Base-by-base conservation (phyloP, 2,888 invertebrate genomes). In the Molanna angustata region DNA sequence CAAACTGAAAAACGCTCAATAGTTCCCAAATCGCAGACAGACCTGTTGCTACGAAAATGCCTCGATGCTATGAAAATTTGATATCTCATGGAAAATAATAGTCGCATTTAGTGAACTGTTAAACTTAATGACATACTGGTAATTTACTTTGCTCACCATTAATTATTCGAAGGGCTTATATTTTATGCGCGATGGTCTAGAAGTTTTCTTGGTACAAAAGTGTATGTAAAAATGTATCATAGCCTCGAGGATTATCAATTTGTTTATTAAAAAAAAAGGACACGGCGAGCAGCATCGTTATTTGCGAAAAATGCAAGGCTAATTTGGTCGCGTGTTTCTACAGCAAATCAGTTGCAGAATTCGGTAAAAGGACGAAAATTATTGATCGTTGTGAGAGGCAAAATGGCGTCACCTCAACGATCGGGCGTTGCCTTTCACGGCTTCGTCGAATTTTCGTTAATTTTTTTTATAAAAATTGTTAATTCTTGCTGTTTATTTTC, bases 51-150 rank as follows among this genome's bases (percentile, higher is more conserved):
- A 73, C 71, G 69, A 71, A 65, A 73, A 76, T 77, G 76, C 76
- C 73, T 73, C 74, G 71, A 76, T 76, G 76, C 76, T 74, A 77
- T 77, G 77, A 76, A 72, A 74, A 71, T 53, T 57, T 69, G 69
- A 58, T 52, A 64, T 66, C 69, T 72, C 72, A 76, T 74, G 76
- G 76, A 75, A 76, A 52, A 70, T 71, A 74, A 74, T 77, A 75
- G 73, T 74, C 75, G 76, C 73, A 71, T 70, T 75, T 77, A 76
- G 77, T 77, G 77, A 77, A 74, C 71, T 70, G 76, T 76, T 76
- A 68, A 48, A 40, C 70, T 71, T 73, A 76, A 77, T 76, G 77
- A 76, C 76, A 76, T 76, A 75, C 76, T 75, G 77, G 76, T 77
- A 76, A 77, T 72, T 74, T 72, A 73, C 54, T 69, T 73, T 47